phyloP scores from a whole-genome alignment of 2,888 invertebrate species.

The Molorchus minor region DNA sequence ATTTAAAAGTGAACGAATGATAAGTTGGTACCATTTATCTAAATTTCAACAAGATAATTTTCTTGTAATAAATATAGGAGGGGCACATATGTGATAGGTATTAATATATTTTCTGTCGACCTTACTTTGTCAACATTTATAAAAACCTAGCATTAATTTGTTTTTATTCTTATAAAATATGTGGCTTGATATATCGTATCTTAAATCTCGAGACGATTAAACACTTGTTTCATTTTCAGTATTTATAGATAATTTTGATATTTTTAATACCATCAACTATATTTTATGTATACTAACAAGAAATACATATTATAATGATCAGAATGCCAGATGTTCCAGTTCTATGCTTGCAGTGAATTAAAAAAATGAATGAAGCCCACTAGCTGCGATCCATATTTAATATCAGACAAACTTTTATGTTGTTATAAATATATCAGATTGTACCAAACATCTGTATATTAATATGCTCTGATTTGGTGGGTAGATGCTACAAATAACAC shows the following conservation, averaged over 20 bases:
- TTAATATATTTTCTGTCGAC: not conserved
- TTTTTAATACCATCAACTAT: not conserved
- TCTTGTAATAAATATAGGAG: not conserved
- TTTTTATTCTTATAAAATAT: not conserved
- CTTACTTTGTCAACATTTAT: not conserved
- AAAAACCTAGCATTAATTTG: not conserved
- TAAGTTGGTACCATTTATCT: conserved; percentile 2
- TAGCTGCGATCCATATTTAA: no score
- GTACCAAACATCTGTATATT: no score
- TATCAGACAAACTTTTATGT: no score
- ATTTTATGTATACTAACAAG: no score
- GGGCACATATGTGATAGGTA: not conserved
- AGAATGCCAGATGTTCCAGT: no score
- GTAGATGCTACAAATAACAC: no score
- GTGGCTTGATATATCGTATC: not conserved
- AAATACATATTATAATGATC: no score
- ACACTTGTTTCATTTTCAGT: not conserved
- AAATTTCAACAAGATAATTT: conserved; percentile 8
- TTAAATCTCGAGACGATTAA: not conserved
- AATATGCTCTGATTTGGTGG: no score
- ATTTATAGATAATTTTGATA: not conserved
- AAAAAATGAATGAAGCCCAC: no score
- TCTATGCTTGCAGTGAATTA: no score
- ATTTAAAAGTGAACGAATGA: not conserved
- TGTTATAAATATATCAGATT: no score